A percentile compares a stretch with the other conserved stretches of the same genome.
Evolutionary conservation across 2,797 vertebrate genomes (phyloP).

Genomic region (Megalops cyprinoides): DNA sequence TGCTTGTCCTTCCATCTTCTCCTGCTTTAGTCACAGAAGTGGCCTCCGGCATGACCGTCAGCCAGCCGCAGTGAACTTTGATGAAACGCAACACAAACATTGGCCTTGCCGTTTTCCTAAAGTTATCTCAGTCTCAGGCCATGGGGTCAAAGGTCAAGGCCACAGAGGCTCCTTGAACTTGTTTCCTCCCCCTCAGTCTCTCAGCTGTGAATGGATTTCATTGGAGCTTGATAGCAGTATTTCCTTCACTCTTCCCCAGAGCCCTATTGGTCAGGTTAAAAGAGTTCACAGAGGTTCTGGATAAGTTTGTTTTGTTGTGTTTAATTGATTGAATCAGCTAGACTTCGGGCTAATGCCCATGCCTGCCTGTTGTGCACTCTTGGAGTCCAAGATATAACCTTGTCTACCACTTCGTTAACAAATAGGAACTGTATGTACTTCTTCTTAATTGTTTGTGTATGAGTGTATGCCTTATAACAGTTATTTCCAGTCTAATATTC

Average conservation of each 20-base stretch:
- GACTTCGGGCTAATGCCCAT: not conserved
- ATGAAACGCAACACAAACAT: not conserved
- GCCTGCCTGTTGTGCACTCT: not conserved
- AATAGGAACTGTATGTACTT: no score
- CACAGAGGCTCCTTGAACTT: not conserved
- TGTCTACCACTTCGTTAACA: not conserved
- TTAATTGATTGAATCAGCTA: not conserved
- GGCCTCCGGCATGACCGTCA: not conserved
- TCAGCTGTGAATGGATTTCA: no score
- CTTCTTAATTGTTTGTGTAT: no score
- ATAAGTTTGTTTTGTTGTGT: not conserved
- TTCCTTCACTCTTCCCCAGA: not conserved
- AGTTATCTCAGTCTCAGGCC: not conserved
- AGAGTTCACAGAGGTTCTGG: not conserved
- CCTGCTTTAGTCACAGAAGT: not conserved
- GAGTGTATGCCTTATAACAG: no score
- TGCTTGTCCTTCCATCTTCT: not conserved
- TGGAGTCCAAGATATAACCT: not conserved
- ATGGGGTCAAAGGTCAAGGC: not conserved
- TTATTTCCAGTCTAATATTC: no score
- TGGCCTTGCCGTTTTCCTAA: not conserved
- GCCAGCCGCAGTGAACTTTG: slow-evolving; percentile 2
- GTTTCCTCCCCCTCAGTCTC: not conserved
- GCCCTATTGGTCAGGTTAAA: not conserved
- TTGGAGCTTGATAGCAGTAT: not conserved